phyloP scores from a whole-genome alignment of 2,888 invertebrate species.

The Syrphus vitripennis region DNA sequence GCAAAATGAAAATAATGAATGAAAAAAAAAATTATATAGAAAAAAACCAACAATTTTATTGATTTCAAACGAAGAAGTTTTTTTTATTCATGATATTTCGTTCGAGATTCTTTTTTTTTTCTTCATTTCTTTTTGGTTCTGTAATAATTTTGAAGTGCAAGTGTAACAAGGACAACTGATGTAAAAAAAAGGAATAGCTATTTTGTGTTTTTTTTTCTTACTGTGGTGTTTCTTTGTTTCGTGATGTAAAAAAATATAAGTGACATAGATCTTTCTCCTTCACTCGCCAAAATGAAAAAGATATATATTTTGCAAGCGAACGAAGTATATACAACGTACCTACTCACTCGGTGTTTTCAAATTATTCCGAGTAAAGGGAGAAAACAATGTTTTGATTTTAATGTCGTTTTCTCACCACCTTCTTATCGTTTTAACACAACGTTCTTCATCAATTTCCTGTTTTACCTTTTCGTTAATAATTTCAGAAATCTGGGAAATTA shows the following conservation, averaged over 20 bases:
- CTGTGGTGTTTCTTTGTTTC: constrained; percentile 52
- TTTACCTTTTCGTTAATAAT: constrained; percentile 22
- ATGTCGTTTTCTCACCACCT: constrained; percentile 18
- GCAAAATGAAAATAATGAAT: constrained; percentile 28
- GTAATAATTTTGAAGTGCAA: constrained; percentile 49
- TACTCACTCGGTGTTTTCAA: constrained; percentile 44
- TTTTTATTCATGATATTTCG: constrained; percentile 52
- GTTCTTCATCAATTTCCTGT: constrained; percentile 43
- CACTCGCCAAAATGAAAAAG: background rate
- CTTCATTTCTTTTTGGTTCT: constrained; percentile 6
- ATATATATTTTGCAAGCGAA: background rate
- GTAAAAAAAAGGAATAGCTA: constrained; percentile 51
- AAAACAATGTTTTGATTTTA: constrained; percentile 30
- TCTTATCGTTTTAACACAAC: constrained; percentile 28
- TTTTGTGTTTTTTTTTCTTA: background rate
- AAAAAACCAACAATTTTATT: constrained; percentile 59
- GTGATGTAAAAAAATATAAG: constrained; percentile 21
- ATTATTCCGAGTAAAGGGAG: constrained; percentile 39
- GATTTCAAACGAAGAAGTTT: constrained; percentile 49
- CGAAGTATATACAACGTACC: background rate
- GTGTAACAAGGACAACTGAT: constrained; percentile 52
- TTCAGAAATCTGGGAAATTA: constrained; percentile 13
- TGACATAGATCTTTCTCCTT: background rate
- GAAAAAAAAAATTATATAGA: constrained; percentile 24
- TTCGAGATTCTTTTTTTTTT: constrained; percentile 34